Conservation (phyloP, 2,113 vertebrate species). For the Actinemys pallida region DNA sequence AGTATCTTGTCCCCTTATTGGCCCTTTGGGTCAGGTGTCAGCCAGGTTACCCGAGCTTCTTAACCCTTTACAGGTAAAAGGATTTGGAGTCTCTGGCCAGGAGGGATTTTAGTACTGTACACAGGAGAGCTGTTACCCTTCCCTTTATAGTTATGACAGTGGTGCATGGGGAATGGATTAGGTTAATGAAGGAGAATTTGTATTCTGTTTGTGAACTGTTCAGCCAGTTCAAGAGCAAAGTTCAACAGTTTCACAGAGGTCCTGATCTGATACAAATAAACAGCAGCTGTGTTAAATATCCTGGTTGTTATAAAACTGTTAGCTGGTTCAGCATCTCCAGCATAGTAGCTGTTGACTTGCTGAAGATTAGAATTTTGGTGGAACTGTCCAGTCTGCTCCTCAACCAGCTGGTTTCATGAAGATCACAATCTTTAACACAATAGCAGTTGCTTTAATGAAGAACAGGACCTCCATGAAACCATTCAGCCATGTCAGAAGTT, state of each 20-base stretch:
- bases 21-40: too few relatives aligned
- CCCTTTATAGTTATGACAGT: too few relatives aligned
- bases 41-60: too few relatives aligned
- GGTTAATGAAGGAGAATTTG: not conserved
- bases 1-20: too few relatives aligned
- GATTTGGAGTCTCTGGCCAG: too few relatives aligned
- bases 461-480: constrained; percentile 13
- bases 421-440: constrained; percentile 13
- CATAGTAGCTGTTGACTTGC: not conserved
- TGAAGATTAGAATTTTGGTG: not conserved
- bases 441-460: constrained; percentile 13
- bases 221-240: not conserved
- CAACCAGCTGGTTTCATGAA: not conserved
- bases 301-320: not conserved
- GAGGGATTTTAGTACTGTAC: too few relatives aligned
- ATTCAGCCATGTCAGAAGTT: not conserved
- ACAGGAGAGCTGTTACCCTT: too few relatives aligned
- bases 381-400: constrained; percentile 2
- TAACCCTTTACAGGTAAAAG: too few relatives aligned
- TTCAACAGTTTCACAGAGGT: not conserved
- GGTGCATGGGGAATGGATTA: not conserved
- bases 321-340: not conserved
- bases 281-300: constrained; percentile 8
- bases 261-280: not conserved
- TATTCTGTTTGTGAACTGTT: not conserved